A percentile compares a stretch with the other conserved stretches of the same genome.
These are phyloP conservation scores for Galemys pyrenaicus DNA, from an alignment of 2,113 vertebrate species.

Conservation along the genomic window DNA sequence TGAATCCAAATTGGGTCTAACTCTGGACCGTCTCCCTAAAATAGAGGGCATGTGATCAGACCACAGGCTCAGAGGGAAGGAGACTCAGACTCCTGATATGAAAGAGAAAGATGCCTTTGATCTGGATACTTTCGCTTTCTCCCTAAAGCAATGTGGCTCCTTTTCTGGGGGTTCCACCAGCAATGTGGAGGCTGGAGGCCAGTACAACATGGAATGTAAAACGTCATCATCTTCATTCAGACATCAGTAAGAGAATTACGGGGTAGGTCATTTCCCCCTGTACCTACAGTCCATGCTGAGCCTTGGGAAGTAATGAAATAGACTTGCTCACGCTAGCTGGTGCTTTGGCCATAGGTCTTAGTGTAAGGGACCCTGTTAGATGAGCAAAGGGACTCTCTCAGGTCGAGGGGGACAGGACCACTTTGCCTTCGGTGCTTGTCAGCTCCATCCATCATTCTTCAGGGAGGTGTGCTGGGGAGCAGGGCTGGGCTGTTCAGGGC, in stretches of 20 bases:
- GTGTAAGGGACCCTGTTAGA: background rate
- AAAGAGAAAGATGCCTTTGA: background rate
- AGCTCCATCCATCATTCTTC: too few species aligned
- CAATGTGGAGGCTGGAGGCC: background rate
- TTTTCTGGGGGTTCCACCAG: background rate
- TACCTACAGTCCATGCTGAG: background rate
- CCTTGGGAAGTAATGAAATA: background rate
- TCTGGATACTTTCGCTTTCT: background rate
- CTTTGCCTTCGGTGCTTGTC: background rate
- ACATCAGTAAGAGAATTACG: background rate
- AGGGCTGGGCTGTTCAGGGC: too few species aligned
- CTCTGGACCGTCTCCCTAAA: background rate
- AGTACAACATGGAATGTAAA: background rate
- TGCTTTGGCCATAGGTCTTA: background rate
- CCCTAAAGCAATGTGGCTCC: background rate
- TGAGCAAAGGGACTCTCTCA: background rate
- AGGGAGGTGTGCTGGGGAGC: background rate
- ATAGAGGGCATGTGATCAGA: background rate
- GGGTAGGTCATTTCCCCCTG: background rate
- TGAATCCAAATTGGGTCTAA: constrained; percentile 8
- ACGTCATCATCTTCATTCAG: background rate
- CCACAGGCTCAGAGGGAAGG: background rate
- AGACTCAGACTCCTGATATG: background rate
- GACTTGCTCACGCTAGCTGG: background rate
- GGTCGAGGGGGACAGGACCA: background rate